Evolutionary conservation across 2,888 invertebrate genomes (phyloP).

Genomic region (Thalpophila matura): DNA sequence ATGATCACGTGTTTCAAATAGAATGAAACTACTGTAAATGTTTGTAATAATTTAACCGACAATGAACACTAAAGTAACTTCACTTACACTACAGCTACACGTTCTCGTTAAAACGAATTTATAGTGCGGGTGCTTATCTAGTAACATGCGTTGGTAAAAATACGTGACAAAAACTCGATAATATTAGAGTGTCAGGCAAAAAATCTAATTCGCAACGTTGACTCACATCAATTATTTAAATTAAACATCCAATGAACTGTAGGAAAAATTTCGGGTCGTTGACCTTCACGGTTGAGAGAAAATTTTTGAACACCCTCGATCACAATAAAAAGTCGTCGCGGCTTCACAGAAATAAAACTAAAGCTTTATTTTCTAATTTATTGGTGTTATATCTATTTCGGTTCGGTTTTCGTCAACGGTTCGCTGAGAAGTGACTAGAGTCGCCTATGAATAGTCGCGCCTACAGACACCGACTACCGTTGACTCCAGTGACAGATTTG

Average conservation of each 20-base stretch:
- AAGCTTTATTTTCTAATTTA: slow-evolving; percentile 85
- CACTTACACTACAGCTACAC: slow-evolving; percentile 55
- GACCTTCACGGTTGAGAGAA: slow-evolving; percentile 69
- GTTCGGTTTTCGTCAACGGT: slow-evolving; percentile 82
- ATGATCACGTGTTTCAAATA: slow-evolving; percentile 34
- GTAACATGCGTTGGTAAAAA: slow-evolving; percentile 59
- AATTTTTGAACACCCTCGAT: slow-evolving; percentile 78
- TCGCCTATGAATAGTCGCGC: slow-evolving; percentile 82
- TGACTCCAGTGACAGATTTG: slow-evolving; percentile 87
- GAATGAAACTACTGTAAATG: slow-evolving; percentile 49
- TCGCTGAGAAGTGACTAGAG: slow-evolving; percentile 70
- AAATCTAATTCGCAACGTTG: slow-evolving; percentile 62
- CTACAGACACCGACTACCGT: slow-evolving; percentile 73
- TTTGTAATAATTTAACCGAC: slow-evolving; percentile 63
- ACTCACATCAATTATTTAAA: slow-evolving; percentile 75
- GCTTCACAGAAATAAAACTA: slow-evolving; percentile 77
- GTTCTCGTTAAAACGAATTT: slow-evolving; percentile 62
- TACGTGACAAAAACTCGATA: slow-evolving; percentile 59
- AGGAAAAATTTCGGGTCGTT: slow-evolving; percentile 81
- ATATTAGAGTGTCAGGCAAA: slow-evolving; percentile 56
- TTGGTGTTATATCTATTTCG: slow-evolving; percentile 84
- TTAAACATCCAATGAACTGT: slow-evolving; percentile 76
- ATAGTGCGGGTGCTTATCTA: slow-evolving; percentile 58
- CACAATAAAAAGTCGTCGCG: slow-evolving; percentile 80
- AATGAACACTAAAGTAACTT: slow-evolving; percentile 63